Conservation (phyloP, 2,888 invertebrate species). For the Cenopis cana region DNA sequence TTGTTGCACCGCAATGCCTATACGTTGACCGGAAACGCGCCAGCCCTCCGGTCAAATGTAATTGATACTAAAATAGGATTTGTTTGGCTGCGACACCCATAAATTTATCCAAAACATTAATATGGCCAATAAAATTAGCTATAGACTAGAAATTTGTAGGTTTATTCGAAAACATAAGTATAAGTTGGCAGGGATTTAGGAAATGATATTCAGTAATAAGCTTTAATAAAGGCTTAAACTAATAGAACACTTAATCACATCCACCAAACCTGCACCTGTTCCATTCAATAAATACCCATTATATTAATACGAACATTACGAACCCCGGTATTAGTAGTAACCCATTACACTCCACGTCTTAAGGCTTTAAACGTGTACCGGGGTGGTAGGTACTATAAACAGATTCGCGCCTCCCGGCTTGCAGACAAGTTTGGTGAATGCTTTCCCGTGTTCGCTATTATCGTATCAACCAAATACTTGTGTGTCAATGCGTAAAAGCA, state of each 20-base stretch:
- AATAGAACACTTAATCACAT: slow-evolving; percentile 29
- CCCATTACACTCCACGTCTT: slow-evolving; percentile 61
- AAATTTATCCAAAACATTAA: neutral
- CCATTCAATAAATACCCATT: slow-evolving; percentile 29
- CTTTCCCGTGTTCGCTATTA: slow-evolving; percentile 78
- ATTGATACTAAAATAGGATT: neutral
- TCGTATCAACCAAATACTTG: slow-evolving; percentile 64
- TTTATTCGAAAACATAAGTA: neutral
- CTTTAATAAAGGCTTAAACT: slow-evolving; percentile 23
- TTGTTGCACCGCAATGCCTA: too few relatives aligned
- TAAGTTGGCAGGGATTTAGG: neutral
- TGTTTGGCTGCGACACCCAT: neutral
- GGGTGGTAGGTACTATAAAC: slow-evolving; percentile 60
- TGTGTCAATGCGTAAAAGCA: slow-evolving; percentile 48
- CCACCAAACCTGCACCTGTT: slow-evolving; percentile 21
- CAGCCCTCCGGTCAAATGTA: too few relatives aligned
- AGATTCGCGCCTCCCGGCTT: slow-evolving; percentile 63
- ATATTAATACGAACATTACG: slow-evolving; percentile 42
- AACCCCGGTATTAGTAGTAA: slow-evolving; percentile 48
- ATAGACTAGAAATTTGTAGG: neutral
- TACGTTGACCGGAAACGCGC: too few relatives aligned
- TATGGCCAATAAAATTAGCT: neutral
- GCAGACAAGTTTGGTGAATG: slow-evolving; percentile 73
- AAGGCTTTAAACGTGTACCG: slow-evolving; percentile 66
- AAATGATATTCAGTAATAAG: neutral